Evolutionary conservation across 1,140 invertebrate species (phyloP).

Genomic region (Cotesia chilonis): DNA sequence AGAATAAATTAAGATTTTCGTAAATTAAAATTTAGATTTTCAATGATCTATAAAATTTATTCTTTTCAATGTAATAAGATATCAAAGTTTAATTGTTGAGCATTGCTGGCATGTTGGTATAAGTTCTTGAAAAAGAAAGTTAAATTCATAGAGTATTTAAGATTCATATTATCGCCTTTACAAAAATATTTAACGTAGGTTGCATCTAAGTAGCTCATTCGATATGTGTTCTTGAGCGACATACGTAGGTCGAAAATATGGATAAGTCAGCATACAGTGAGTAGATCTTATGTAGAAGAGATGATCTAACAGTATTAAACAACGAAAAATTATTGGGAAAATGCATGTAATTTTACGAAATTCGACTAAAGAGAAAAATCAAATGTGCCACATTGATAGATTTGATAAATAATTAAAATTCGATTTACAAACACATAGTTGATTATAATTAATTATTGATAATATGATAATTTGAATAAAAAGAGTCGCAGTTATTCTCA

Average conservation of each 20-base stretch:
- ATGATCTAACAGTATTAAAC: not conserved
- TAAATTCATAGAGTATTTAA: not conserved
- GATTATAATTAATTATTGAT: no score
- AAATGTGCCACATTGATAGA: no score
- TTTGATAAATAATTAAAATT: no score
- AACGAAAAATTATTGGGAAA: not conserved
- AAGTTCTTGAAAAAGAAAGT: not conserved
- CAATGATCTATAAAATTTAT: no score
- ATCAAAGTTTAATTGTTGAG: no score
- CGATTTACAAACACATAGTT: no score
- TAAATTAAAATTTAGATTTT: no score
- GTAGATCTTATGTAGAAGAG: slow-evolving; percentile 8
- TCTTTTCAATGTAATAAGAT: no score
- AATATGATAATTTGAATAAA: no score
- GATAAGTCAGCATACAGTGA: slow-evolving; percentile 6
- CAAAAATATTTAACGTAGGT: slow-evolving; percentile 17
- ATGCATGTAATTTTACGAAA: not conserved
- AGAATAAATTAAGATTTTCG: no score
- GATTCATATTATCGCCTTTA: slow-evolving; percentile 13
- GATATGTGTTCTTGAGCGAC: slow-evolving; percentile 29
- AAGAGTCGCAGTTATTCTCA: no score
- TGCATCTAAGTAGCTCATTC: slow-evolving; percentile 23
- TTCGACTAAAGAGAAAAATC: not conserved
- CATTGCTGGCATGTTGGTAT: not conserved
- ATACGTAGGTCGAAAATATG: slow-evolving; percentile 24